These are phyloP conservation scores for Menidia beryllina DNA, from an alignment of 2,113 vertebrate species.

Conservation along the genomic window DNA sequence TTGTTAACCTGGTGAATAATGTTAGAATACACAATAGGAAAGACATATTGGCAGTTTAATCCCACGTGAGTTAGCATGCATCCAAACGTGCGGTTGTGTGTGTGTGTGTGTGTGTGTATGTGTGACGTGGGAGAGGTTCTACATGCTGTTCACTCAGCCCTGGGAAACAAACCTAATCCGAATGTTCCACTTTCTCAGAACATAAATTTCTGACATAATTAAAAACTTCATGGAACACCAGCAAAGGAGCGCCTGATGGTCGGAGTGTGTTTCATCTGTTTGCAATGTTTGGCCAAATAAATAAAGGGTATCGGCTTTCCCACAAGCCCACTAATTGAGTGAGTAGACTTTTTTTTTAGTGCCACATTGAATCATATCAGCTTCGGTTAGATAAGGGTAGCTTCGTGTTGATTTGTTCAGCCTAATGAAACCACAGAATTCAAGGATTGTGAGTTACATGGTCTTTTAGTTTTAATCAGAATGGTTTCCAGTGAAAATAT, in stretches of 20 bases:
- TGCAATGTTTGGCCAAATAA: slow-evolving; percentile 73
- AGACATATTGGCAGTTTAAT: neutral
- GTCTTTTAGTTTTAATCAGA: slow-evolving; percentile 56
- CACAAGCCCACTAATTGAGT: slow-evolving; percentile 76
- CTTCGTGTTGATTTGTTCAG: slow-evolving; percentile 43
- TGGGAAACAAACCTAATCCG: slow-evolving; percentile 51
- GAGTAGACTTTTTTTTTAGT: slow-evolving; percentile 45
- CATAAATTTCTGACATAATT: slow-evolving; percentile 74
- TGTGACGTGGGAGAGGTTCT: slow-evolving; percentile 10
- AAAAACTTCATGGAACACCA: slow-evolving; percentile 65
- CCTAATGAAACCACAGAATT: slow-evolving; percentile 37
- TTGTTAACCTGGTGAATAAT: slow-evolving; percentile 6
- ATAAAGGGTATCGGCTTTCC: slow-evolving; percentile 71
- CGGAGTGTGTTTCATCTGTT: slow-evolving; percentile 59
- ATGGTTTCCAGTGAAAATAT: slow-evolving; percentile 67
- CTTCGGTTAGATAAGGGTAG: slow-evolving; percentile 52
- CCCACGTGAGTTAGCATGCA: neutral
- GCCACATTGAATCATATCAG: slow-evolving; percentile 61
- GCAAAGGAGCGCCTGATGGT: slow-evolving; percentile 54
- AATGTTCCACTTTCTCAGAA: slow-evolving; percentile 64
- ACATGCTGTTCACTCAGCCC: slow-evolving; percentile 21
- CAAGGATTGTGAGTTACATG: slow-evolving; percentile 29
- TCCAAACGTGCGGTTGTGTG: neutral
- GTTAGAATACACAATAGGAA: slow-evolving; percentile 13
- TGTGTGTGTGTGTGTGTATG: no score